Evolutionary conservation across 2,113 vertebrate genomes (phyloP).

Genomic region (Bolborhynchus lineola): DNA sequence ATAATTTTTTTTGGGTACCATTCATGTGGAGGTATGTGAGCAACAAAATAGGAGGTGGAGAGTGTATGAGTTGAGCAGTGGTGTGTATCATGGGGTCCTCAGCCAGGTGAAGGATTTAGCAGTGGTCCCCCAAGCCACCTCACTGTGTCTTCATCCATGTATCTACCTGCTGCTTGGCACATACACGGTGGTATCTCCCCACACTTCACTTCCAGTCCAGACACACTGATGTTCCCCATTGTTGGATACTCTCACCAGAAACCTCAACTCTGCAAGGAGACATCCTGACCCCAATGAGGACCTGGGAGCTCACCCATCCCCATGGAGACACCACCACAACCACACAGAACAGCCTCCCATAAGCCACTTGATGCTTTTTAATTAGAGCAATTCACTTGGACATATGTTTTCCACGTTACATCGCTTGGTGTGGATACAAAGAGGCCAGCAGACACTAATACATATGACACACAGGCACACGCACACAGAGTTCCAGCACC

Average conservation of each 20-base stretch:
- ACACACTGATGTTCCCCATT: neutral
- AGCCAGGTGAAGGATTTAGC: neutral
- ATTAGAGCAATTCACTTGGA: conserved; percentile 21
- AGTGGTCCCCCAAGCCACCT: neutral
- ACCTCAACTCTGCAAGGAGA: neutral
- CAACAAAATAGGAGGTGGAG: neutral
- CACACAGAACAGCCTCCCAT: neutral
- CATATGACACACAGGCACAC: conserved; percentile 25
- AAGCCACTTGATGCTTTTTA: conserved; percentile 29
- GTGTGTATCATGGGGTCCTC: neutral
- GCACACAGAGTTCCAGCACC: neutral
- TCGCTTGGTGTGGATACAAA: neutral
- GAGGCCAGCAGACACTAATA: conserved; percentile 21
- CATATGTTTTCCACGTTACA: conserved; percentile 18
- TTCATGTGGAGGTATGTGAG: neutral
- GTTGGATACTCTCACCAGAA: neutral
- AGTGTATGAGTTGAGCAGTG: accelerated
- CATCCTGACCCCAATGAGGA: accelerated
- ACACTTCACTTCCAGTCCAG: neutral
- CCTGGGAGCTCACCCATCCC: neutral
- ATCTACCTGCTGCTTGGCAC: neutral
- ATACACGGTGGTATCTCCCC: accelerated
- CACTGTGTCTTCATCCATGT: accelerated
- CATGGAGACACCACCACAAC: neutral
- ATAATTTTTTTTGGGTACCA: neutral